Evolutionary conservation across 2,888 invertebrate genomes (phyloP).

Genomic region (Hydropsyche betteni): DNA sequence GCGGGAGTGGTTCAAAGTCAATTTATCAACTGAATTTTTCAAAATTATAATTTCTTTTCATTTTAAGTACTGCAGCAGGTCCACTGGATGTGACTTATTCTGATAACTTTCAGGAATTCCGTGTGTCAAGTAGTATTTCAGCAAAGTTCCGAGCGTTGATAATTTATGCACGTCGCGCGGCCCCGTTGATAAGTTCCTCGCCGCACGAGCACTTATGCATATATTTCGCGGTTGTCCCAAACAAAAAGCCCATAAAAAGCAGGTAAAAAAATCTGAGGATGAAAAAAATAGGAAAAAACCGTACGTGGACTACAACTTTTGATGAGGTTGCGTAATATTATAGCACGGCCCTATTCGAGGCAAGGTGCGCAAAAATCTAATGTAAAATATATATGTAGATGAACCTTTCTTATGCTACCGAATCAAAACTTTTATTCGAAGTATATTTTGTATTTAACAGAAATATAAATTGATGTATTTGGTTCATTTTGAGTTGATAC

Average conservation of each 20-base stretch:
- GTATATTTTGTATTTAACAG: too few relatives aligned
- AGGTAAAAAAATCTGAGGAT: conserved; percentile 2
- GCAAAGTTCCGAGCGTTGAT: conserved; percentile 21
- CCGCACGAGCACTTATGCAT: conserved; percentile 2
- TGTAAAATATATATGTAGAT: too few relatives aligned
- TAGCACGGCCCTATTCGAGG: neutral
- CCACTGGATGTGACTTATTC: too few relatives aligned
- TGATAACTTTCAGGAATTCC: conserved; percentile 17
- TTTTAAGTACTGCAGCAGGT: too few relatives aligned
- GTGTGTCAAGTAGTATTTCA: neutral
- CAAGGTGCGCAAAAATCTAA: neutral
- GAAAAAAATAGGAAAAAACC: neutral
- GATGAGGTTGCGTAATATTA: neutral
- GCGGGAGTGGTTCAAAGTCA: too few relatives aligned
- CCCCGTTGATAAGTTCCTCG: conserved; percentile 21
- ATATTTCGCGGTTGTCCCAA: conserved; percentile 1
- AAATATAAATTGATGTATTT: too few relatives aligned
- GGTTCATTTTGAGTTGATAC: too few relatives aligned
- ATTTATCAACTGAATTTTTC: too few relatives aligned
- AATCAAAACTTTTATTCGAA: too few relatives aligned
- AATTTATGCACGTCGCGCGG: conserved; percentile 18
- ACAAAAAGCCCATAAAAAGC: conserved; percentile 14
- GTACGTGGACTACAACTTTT: neutral
- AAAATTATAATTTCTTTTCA: too few relatives aligned
- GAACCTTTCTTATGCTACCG: too few relatives aligned